A percentile compares a stretch with the other conserved stretches of the same genome.
These are phyloP conservation scores for Andricus grossulariae DNA, from an alignment of 1,140 invertebrate genomes.

Conservation along the genomic window DNA sequence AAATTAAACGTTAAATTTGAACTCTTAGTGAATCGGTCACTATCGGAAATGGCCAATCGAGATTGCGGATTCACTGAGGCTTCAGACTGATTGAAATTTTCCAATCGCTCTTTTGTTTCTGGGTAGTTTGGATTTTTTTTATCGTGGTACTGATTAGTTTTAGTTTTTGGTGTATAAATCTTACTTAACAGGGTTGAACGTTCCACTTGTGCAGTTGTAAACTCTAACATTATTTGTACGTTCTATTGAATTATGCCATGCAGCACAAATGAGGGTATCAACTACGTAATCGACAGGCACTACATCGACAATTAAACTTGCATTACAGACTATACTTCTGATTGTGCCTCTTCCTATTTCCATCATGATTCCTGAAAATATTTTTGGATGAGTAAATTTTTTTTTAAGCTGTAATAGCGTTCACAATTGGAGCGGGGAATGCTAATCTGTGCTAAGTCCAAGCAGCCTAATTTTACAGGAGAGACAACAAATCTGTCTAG, in stretches of 20 bases:
- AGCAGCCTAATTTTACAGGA: no score
- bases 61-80: no score
- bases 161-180: constrained; percentile 24
- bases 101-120: background rate
- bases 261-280: constrained; percentile 89
- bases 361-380: constrained; percentile 83
- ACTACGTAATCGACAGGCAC: constrained; percentile 95
- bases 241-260: constrained; percentile 83
- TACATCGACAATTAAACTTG: constrained; percentile 85
- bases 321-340: constrained; percentile 87
- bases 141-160: background rate
- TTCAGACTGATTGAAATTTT: no score
- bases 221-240: constrained; percentile 81
- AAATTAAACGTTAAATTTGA: no score
- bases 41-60: no score
- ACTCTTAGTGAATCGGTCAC: no score
- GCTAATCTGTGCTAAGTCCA: no score
- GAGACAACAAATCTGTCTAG: no score
- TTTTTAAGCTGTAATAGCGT: no score
- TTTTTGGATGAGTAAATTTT: background rate
- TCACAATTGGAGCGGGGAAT: no score
- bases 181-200: constrained; percentile 85
- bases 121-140: constrained; percentile 1
- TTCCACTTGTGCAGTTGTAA: constrained; percentile 95
- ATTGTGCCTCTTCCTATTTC: constrained; percentile 91